Evolutionary conservation across 92 coral and sea anemone genomes (phyloP), one percentile per base, ranked within the genome.

Genomic region (Porites lobata): DNA sequence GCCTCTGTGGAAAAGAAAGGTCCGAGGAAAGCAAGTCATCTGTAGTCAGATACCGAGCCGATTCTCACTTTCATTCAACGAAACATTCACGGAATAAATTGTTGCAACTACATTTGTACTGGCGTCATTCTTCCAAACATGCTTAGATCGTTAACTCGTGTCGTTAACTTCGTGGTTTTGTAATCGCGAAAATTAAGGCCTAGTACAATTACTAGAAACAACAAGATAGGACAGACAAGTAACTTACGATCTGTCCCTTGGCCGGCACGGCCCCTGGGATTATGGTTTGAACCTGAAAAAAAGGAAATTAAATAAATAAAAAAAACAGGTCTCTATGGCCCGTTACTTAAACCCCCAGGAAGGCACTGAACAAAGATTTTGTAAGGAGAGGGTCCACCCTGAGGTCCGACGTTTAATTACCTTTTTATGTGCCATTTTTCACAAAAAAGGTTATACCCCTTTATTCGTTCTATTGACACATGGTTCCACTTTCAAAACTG

Each of bases 231-330:
- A n/a, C 89, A 75, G 50, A 75, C 83, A 20, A 4, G 6, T 38
- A 4, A 38, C 47, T 38, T 38, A 38, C 47, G 47, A 38, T 38
- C 47, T 38, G 43, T 69, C 73, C 82, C 82, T 18, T 77, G 54
- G 2, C 82, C 82, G 6, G 57, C 82, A 38, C 52, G 65, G 52
- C 52, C 52, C 69, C 38, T 18, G n/a, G 70, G 82, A 62, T 77
- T 77, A 64, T 77, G 65, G 82, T 77, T 77, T 77, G 82, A 77
- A 32, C 82, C 82, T 77, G 61, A 50, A 53, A 77, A 59, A 77
- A 77, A 11, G 50, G 29, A 38, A 38, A 38, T 38, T 38, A 38
- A 0, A 38, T 22, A 22, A 68, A 22, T 32, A 1, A 69, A 69
- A 21, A 6, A 69, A 65, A 19, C 1, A 8, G 6, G 47, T 38